Percentiles rank a stretch among this genome's conserved stretches.
Conservation (phyloP, 2,113 vertebrate species). For the Microtus montanus region DNA sequence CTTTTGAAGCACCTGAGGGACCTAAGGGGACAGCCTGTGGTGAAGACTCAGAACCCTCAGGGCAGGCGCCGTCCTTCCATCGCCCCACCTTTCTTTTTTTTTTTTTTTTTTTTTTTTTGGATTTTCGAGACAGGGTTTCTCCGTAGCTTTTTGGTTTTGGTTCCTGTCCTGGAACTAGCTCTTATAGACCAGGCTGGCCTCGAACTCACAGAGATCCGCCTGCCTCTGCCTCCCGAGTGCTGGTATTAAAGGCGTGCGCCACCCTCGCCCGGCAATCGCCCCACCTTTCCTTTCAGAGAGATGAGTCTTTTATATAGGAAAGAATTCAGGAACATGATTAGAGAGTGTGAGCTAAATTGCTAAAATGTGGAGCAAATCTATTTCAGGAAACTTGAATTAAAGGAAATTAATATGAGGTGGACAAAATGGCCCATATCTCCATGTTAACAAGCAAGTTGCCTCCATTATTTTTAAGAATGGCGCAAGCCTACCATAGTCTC, state of each 20-base stretch:
- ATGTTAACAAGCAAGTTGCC: constrained; percentile 24
- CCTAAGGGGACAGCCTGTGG: neutral
- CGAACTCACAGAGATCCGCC: too few species aligned
- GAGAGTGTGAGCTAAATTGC: neutral
- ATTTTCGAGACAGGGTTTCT: too few species aligned
- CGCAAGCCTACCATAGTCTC: neutral
- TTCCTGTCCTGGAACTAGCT: too few species aligned
- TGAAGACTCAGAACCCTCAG: neutral
- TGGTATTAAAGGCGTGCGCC: too few species aligned
- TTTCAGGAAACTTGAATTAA: constrained; percentile 57
- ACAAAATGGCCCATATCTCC: constrained; percentile 38
- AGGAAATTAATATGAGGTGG: constrained; percentile 46
- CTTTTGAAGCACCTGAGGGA: neutral
- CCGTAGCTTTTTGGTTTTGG: too few species aligned
- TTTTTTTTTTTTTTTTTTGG: too few species aligned
- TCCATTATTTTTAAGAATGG: constrained; percentile 52
- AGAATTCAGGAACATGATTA: neutral
- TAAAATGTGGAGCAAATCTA: neutral
- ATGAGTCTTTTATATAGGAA: neutral
- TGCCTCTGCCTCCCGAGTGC: too few species aligned
- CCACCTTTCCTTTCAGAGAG: neutral
- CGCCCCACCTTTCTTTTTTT: neutral
- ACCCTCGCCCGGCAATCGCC: too few species aligned
- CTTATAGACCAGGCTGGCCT: too few species aligned
- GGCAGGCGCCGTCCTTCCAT: neutral